Evolutionary conservation across 1,140 invertebrate species (phyloP), one percentile per base, ranked within the genome.

Genomic region (Andricus grossulariae): DNA sequence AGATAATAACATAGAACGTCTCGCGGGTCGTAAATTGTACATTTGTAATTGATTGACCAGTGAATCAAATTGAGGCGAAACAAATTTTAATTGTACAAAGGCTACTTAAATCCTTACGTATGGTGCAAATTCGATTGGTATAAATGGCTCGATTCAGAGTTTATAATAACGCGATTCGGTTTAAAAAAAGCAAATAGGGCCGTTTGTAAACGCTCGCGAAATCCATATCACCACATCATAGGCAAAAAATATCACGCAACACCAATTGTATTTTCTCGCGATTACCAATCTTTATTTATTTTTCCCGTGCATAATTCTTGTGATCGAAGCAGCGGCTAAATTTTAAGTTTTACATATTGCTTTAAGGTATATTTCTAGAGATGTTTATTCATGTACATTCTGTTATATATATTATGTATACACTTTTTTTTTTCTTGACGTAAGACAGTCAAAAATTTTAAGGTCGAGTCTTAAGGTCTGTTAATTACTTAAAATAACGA

Each of bases 341-440:
- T 74, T 79, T 76, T 60, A 52, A 75, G 51, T 77, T 60, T 72
- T 60, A 45, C 39, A 45, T 45, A 50, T 72, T 72, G 66, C 66
- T 57, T 75, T 57, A 71, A 55, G 73, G 51, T 76, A 73, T 72
- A 74, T 81, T 84, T 57, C 45, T 57, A 72, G 45, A 60, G 72
- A 60, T 79, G 54, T 76, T n/a, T 18, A 66, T 39, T n/a, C 60
- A 77, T 85, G 82, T 83, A 87, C 71, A 88, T 88, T 88, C 83
- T 84, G 81, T 88, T 88, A 78, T 83, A 81, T 83, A 71, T 71
- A 77, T 66, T 74, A 78, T 73, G 72, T 77, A 74, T 72, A 77
- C 21, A 75, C 45, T 66, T 80, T 82, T 75, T 82, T n/a, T 82
- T 57, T 72, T 76, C 51, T 70, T 45, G 75, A 54, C 70, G 45